phyloP scores from a whole-genome alignment of 1,140 invertebrate species.

The Aporrectodea caliginosa region DNA sequence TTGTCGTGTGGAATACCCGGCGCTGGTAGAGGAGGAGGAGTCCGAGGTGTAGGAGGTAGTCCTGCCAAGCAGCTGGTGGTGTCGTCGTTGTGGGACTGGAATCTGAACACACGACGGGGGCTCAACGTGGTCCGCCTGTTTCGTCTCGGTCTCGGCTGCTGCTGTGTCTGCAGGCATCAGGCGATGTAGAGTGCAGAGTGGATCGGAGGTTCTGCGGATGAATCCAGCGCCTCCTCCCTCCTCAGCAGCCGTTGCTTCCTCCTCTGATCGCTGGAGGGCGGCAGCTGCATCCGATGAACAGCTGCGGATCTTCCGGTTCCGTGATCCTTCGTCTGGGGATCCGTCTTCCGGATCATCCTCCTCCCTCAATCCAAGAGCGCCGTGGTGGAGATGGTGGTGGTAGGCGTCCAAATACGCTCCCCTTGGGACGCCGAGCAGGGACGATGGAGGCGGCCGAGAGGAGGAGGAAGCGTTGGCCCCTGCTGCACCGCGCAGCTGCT shows the following conservation, averaged over 20 bases:
- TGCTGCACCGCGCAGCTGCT: not conserved
- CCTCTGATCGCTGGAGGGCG: constrained; percentile 9
- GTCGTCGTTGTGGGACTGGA: not conserved
- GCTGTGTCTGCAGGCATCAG: not conserved
- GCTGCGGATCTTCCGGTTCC: constrained; percentile 18
- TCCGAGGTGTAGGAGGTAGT: not conserved
- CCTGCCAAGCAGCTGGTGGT: not conserved
- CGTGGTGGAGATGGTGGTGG: not conserved
- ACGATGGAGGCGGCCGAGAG: not conserved
- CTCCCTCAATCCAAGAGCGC: not conserved
- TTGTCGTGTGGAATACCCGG: too few species aligned
- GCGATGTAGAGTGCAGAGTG: not conserved
- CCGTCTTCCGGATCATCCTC: too few species aligned
- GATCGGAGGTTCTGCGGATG: constrained; percentile 15
- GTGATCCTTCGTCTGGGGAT: not conserved
- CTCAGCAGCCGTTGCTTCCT: not conserved
- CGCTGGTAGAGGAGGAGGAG: not conserved
- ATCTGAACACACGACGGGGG: not conserved
- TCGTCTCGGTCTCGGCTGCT: not conserved
- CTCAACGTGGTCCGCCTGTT: not conserved
- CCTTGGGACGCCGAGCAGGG: constrained; percentile 3
- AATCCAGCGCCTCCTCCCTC: not conserved
- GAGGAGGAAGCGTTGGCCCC: too few species aligned
- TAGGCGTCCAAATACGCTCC: not conserved
- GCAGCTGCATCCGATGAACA: constrained; percentile 21